Evolutionary conservation across 2,888 invertebrate genomes (phyloP).

Genomic region (Perdita meconis): DNA sequence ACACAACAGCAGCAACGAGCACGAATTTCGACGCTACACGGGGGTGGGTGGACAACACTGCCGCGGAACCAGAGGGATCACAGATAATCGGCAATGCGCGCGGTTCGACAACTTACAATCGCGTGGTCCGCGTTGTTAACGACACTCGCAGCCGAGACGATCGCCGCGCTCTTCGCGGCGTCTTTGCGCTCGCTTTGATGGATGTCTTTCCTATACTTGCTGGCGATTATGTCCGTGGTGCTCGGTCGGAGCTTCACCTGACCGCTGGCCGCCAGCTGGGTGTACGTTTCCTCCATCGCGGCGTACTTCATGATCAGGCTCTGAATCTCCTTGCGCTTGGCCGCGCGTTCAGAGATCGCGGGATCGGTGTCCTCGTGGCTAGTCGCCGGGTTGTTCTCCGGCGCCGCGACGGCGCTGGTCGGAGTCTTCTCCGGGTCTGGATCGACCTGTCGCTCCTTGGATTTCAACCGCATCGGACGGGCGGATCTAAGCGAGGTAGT

Average conservation of each 20-base stretch:
- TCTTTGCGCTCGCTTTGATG: conserved; percentile 51
- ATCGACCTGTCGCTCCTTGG: conserved; percentile 8
- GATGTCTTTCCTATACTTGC: conserved; percentile 79
- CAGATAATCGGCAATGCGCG: conserved; percentile 18
- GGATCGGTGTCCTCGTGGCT: conserved; percentile 86
- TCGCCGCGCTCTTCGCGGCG: conserved; percentile 48
- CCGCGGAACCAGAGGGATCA: conserved; percentile 30
- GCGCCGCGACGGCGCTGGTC: conserved; percentile 41
- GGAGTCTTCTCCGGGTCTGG: conserved; percentile 83
- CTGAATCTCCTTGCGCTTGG: conserved; percentile 93
- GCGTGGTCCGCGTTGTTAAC: conserved; percentile 59
- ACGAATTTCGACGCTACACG: conserved; percentile 6
- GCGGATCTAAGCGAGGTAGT: conserved; percentile 73
- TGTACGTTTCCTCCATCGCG: conserved; percentile 90
- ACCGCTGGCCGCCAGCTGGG: conserved; percentile 84
- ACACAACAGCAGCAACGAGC: conserved; percentile 42
- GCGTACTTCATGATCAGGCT: conserved; percentile 93
- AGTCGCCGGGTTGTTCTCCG: conserved; percentile 48
- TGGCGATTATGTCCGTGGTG: conserved; percentile 81
- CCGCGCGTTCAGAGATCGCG: conserved; percentile 89
- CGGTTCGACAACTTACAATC: conserved; percentile 74
- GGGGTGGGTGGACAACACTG: conserved; percentile 44
- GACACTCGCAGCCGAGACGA: conserved; percentile 51
- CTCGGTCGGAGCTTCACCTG: conserved; percentile 68
- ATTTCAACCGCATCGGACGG: conserved; percentile 85